Percentiles rank a stretch among this genome's conserved stretches.
phyloP scores from a whole-genome alignment of 2,113 vertebrate genomes.

The Halichoerus grypus region DNA sequence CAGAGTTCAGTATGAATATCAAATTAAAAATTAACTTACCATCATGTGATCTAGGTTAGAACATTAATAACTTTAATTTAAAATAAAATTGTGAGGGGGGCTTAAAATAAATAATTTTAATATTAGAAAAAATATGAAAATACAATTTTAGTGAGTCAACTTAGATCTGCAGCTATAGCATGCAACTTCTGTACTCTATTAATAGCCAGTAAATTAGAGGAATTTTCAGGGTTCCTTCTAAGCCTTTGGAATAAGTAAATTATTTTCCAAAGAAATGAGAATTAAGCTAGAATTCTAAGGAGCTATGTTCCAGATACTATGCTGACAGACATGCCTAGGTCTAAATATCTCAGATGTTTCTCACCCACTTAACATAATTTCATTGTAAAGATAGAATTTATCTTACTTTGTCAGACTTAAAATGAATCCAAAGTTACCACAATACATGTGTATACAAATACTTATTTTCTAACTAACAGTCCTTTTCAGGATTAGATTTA shows the following conservation, averaged over 20 bases:
- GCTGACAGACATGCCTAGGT: slow-evolving; percentile 53
- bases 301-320: slow-evolving; percentile 49
- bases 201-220: slow-evolving; percentile 72
- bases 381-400: slow-evolving; percentile 71
- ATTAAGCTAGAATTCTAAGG: slow-evolving; percentile 60
- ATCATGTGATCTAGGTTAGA: slow-evolving; percentile 63
- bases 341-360: slow-evolving; percentile 53
- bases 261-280: slow-evolving; percentile 79
- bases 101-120: slow-evolving; percentile 69
- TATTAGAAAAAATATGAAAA: slow-evolving; percentile 74
- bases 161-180: slow-evolving; percentile 60
- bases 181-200: slow-evolving; percentile 73
- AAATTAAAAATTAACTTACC: slow-evolving; percentile 61
- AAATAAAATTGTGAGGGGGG: slow-evolving; percentile 65
- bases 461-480: slow-evolving; percentile 65
- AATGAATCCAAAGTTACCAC: slow-evolving; percentile 68
- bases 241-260: slow-evolving; percentile 78
- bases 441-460: slow-evolving; percentile 61
- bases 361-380: slow-evolving; percentile 53
- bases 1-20: slow-evolving; percentile 58
- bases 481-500: slow-evolving; percentile 63
- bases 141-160: slow-evolving; percentile 74
- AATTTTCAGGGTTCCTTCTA: slow-evolving; percentile 86
- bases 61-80: slow-evolving; percentile 67
- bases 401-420: slow-evolving; percentile 64